A percentile compares a stretch with the other conserved stretches of the same genome.
phyloP scores from a whole-genome alignment of 2,888 invertebrate genomes.

The Endomychus coccineus region DNA sequence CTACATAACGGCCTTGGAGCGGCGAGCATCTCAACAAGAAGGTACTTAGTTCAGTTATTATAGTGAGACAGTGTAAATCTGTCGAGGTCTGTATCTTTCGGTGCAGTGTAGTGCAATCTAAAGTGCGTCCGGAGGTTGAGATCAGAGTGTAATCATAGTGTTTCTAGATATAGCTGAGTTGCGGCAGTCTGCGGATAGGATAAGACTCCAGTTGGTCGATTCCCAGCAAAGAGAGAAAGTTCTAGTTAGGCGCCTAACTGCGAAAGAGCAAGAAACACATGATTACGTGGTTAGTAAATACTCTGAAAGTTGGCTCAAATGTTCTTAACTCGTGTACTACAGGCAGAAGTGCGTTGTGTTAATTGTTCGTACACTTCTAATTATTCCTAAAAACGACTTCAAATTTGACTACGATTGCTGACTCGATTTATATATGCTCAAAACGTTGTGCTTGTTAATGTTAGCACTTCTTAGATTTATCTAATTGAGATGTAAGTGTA shows the following conservation, averaged over 20 bases:
- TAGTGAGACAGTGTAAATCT: conserved; percentile 19
- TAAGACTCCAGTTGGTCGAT: conserved; percentile 75
- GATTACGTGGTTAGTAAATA: conserved; percentile 84
- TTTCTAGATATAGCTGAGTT: conserved; percentile 61
- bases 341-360: conserved; percentile 11
- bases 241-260: conserved; percentile 82
- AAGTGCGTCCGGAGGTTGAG: conserved; percentile 22
- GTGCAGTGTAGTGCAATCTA: conserved; percentile 29
- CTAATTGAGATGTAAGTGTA: no score
- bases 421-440: no score
- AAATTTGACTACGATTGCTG: no score
- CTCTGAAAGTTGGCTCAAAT: conserved; percentile 34
- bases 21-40: conserved; percentile 68
- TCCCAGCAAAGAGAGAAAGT: conserved; percentile 87
- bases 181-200: conserved; percentile 71
- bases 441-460: no score
- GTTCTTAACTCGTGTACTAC: conserved; percentile 35
- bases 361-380: no score
- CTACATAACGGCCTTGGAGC: conserved; percentile 68
- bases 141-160: conserved; percentile 28
- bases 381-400: no score
- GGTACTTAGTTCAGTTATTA: conserved; percentile 53
- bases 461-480: no score
- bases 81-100: conserved; percentile 24
- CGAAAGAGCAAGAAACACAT: conserved; percentile 95